These are phyloP conservation scores for Hylaeus anthracinus DNA, from an alignment of 1,140 invertebrate genomes.

Conservation along the genomic window DNA sequence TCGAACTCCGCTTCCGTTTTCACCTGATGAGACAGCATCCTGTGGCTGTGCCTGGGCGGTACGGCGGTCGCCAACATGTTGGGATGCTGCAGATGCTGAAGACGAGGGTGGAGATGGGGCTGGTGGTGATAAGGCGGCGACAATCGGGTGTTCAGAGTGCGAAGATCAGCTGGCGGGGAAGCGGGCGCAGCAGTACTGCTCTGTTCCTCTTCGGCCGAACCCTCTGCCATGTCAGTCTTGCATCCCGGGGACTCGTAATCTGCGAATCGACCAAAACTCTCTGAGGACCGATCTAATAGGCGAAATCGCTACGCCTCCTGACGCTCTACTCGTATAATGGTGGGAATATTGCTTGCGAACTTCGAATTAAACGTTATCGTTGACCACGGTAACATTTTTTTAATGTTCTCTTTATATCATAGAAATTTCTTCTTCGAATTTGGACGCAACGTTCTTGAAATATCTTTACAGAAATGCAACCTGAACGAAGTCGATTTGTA, in stretches of 20 bases:
- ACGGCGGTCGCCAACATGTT: slow-evolving; percentile 80
- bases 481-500: too few species aligned
- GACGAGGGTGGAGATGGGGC: slow-evolving; percentile 70
- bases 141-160: slow-evolving; percentile 78
- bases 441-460: too few species aligned
- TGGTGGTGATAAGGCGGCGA: slow-evolving; percentile 77
- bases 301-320: slow-evolving; percentile 32
- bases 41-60: slow-evolving; percentile 78
- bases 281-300: slow-evolving; percentile 66
- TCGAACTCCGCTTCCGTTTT: slow-evolving; percentile 78
- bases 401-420: too few species aligned
- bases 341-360: slow-evolving; percentile 48
- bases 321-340: slow-evolving; percentile 53
- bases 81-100: slow-evolving; percentile 77
- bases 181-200: slow-evolving; percentile 80
- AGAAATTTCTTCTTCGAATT: too few species aligned
- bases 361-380: too few species aligned
- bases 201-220: slow-evolving; percentile 81
- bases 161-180: slow-evolving; percentile 80
- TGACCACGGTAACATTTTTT: too few species aligned
- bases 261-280: slow-evolving; percentile 71
- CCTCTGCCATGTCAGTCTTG: slow-evolving; percentile 82
- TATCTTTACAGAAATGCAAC: too few species aligned
- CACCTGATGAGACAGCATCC: slow-evolving; percentile 77
- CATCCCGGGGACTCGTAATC: slow-evolving; percentile 79